These are phyloP conservation scores for Odontamblyopus rebecca DNA, from an alignment of 2,797 vertebrate genomes.

Conservation along the genomic window DNA sequence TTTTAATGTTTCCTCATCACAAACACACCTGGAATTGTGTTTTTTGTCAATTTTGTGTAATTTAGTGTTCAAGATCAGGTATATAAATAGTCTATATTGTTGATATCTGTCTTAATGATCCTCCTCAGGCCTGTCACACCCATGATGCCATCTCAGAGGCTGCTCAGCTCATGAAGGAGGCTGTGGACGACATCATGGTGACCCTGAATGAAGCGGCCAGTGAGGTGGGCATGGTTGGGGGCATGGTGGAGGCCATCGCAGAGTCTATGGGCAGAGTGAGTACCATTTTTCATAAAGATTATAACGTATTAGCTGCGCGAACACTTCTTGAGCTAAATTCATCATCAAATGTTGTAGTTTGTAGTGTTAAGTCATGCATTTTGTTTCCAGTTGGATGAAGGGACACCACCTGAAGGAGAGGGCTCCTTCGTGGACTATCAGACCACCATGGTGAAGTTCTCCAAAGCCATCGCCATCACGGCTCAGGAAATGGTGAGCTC, in stretches of 20 bases:
- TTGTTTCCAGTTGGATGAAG: conserved; percentile 87
- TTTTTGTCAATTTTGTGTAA: no score
- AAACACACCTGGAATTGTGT: no score
- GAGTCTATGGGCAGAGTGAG: conserved; percentile 94
- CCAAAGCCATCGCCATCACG: conserved; percentile 95
- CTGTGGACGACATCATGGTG: conserved; percentile 97
- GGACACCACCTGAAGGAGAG: conserved; percentile 90
- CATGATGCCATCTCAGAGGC: conserved; percentile 96
- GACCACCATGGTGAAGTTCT: conserved; percentile 97
- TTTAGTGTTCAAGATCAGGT: neutral
- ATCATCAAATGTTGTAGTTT: no score
- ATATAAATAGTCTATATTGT: neutral
- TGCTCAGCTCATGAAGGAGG: conserved; percentile 95
- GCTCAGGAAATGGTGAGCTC: conserved; percentile 96
- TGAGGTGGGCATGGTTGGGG: conserved; percentile 96
- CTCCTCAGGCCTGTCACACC: conserved; percentile 75
- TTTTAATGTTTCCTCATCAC: no score
- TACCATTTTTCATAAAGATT: neutral
- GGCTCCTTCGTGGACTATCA: conserved; percentile 98
- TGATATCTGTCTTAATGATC: neutral
- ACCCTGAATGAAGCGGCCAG: conserved; percentile 96
- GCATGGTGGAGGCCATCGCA: conserved; percentile 96
- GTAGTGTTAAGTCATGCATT: neutral
- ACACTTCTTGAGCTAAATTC: no score
- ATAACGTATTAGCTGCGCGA: no score